These are phyloP conservation scores for Poecilobothrus nobilitatus DNA, from an alignment of 2,888 invertebrate genomes.

Conservation along the genomic window DNA sequence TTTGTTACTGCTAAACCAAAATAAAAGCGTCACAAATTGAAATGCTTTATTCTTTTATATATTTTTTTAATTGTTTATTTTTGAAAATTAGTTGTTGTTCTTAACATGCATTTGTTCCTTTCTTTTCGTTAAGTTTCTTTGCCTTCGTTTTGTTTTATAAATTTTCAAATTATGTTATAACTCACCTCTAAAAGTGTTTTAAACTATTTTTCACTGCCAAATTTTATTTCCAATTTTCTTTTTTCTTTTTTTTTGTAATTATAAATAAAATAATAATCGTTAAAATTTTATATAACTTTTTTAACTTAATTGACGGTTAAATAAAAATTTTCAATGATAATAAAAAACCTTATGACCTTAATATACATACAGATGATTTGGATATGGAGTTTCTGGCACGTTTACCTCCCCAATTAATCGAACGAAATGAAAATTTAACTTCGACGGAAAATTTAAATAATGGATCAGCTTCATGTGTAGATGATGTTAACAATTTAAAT, in stretches of 20 bases:
- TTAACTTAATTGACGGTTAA: not conserved
- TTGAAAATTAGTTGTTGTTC: no score
- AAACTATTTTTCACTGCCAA: not conserved
- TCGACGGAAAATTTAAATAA: conserved; percentile 15
- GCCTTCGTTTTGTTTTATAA: not conserved
- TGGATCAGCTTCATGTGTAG: conserved; percentile 15
- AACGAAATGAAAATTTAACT: conserved; percentile 22
- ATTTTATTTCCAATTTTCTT: not conserved
- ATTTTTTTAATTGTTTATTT: no score
- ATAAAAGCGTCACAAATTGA: no score
- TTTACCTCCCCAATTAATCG: conserved; percentile 26
- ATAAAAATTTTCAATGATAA: not conserved
- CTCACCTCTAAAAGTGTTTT: not conserved
- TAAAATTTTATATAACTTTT: not conserved
- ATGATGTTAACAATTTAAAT: conserved; percentile 19
- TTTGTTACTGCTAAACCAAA: no score
- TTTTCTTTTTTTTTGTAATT: no score
- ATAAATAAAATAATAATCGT: no score
- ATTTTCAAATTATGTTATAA: not conserved
- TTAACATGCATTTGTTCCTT: not conserved
- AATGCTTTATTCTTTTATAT: no score
- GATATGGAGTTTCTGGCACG: conserved; percentile 32
- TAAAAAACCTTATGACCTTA: not conserved
- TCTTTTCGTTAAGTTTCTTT: not conserved
- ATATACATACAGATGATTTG: conserved; percentile 28